Percentiles rank a stretch among this genome's conserved stretches.
These are phyloP conservation scores for Cetonia aurata DNA, from an alignment of 2,888 invertebrate genomes.

Conservation along the genomic window DNA sequence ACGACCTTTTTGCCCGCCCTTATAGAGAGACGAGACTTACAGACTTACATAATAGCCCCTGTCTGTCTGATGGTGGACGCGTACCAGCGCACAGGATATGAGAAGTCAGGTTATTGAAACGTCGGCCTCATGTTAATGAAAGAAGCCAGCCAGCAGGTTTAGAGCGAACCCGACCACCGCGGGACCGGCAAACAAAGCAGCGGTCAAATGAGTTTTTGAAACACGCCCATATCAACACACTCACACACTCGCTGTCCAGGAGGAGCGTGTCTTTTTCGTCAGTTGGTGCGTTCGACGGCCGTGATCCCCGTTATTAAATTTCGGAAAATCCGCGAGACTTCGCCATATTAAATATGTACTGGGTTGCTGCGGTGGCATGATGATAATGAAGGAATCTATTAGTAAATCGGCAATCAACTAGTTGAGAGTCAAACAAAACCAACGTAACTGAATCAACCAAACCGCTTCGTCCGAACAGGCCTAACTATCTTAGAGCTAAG, in stretches of 20 bases:
- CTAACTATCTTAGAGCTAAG: too few species aligned
- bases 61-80: conserved; percentile 40
- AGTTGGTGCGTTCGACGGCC: not conserved
- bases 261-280: conserved; percentile 48
- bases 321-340: conserved; percentile 17
- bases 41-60: conserved; percentile 48
- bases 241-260: too few species aligned
- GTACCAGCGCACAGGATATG: conserved; percentile 58
- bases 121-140: conserved; percentile 65
- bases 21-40: not conserved
- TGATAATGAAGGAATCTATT: too few species aligned
- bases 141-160: conserved; percentile 60
- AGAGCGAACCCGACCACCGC: conserved; percentile 58
- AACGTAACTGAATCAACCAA: too few species aligned
- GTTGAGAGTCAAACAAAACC: too few species aligned
- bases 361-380: too few species aligned
- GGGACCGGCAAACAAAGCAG: conserved; percentile 60
- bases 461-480: too few species aligned
- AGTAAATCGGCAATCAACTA: too few species aligned
- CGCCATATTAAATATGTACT: too few species aligned
- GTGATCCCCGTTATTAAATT: conserved; percentile 36
- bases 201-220: conserved; percentile 66
- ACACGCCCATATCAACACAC: conserved; percentile 48
- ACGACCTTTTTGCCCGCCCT: too few species aligned
- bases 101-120: conserved; percentile 65